Evolutionary conservation across 2,797 vertebrate genomes (phyloP).

Genomic region (Lacerta viridis): DNA sequence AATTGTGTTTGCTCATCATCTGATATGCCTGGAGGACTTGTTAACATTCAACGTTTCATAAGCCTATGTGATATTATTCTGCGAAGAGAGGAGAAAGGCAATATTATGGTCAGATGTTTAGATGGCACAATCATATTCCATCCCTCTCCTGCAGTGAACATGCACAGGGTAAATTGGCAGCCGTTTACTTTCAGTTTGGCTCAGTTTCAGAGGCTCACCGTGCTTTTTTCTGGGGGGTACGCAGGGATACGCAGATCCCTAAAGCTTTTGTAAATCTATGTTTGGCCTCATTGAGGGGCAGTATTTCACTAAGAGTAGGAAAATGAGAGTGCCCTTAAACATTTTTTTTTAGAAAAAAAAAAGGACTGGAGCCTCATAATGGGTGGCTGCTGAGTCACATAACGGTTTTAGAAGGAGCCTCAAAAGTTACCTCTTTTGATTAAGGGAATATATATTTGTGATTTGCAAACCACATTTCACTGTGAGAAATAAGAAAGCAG

Average conservation of each 20-base stretch:
- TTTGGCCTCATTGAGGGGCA: no score
- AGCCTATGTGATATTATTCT: constrained; percentile 51
- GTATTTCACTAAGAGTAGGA: no score
- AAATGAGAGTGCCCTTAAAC: no score
- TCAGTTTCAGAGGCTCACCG: neutral
- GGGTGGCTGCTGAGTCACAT: neutral
- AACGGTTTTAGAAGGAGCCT: neutral
- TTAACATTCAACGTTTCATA: constrained; percentile 43
- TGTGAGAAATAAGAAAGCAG: no score
- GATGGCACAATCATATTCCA: constrained; percentile 32
- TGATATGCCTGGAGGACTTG: constrained; percentile 50
- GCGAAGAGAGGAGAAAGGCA: constrained; percentile 27
- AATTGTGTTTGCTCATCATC: constrained; percentile 57
- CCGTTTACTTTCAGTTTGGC: neutral
- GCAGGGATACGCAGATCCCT: no score
- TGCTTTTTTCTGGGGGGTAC: no score
- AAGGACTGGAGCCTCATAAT: neutral
- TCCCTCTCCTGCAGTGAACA: neutral
- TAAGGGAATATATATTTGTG: no score
- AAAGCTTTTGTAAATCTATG: no score
- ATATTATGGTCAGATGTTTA: constrained; percentile 69
- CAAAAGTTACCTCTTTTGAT: no score
- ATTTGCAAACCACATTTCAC: no score
- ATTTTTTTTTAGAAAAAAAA: no score
- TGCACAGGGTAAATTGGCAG: neutral